Evolutionary conservation across 2,797 vertebrate species (phyloP).

Genomic region (Amazona ochrocephala): DNA sequence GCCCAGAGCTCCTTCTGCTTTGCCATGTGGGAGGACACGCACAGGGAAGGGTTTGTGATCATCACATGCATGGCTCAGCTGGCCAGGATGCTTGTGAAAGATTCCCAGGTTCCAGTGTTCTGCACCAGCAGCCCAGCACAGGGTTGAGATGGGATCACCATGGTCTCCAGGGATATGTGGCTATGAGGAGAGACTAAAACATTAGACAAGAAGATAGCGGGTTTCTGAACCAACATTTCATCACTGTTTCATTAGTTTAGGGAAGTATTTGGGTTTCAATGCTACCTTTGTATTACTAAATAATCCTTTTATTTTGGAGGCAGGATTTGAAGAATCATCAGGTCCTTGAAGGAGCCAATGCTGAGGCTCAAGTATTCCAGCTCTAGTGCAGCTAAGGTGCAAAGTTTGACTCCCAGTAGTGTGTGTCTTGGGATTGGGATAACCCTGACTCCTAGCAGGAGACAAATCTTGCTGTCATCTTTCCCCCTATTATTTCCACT

Average conservation of each 20-base stretch:
- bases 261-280: slow-evolving; percentile 74
- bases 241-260: slow-evolving; percentile 77
- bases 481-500: background rate
- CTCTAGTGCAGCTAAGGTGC: background rate
- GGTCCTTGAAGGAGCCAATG: background rate
- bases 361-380: background rate
- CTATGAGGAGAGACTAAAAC: background rate
- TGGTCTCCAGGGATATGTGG: background rate
- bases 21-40: rapidly evolving
- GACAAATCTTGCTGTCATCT: background rate
- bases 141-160: rapidly evolving
- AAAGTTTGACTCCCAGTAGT: background rate
- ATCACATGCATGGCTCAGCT: rapidly evolving
- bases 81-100: background rate
- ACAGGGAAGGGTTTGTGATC: background rate
- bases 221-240: slow-evolving; percentile 79
- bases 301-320: background rate
- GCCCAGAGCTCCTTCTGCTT: background rate
- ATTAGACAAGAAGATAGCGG: slow-evolving; percentile 39
- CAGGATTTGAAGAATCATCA: background rate
- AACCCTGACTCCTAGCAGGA: background rate
- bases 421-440: background rate
- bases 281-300: slow-evolving; percentile 78
- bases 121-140: background rate
- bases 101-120: background rate